These are phyloP conservation scores for Naso thynnoides DNA, from an alignment of 2,797 vertebrate species.

Conservation along the genomic window DNA sequence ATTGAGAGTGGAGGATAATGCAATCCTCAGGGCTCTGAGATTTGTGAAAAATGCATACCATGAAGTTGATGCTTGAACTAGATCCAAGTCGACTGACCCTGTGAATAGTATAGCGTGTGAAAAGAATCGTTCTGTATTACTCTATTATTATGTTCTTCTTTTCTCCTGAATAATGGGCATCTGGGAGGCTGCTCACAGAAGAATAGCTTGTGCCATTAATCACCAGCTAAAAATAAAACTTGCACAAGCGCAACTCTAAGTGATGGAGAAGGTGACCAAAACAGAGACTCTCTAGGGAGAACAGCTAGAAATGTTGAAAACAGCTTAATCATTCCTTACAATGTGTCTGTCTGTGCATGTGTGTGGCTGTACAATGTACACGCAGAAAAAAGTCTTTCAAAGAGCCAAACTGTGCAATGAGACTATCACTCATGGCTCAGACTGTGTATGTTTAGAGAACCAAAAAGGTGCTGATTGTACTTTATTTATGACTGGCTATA, in stretches of 20 bases:
- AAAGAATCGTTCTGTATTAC: slow-evolving; percentile 10
- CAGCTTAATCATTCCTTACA: slow-evolving; percentile 51
- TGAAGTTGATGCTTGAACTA: slow-evolving; percentile 10
- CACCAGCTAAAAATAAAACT: slow-evolving; percentile 71
- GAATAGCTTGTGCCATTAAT: slow-evolving; percentile 57
- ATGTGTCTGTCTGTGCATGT: slow-evolving; percentile 16
- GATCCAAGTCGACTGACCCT: slow-evolving; percentile 7
- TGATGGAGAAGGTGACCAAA: slow-evolving; percentile 70
- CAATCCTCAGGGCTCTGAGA: slow-evolving; percentile 27
- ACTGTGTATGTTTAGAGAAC: slow-evolving; percentile 43
- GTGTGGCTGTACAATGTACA: neutral
- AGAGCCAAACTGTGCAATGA: slow-evolving; percentile 18
- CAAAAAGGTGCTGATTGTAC: slow-evolving; percentile 56
- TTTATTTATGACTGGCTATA: slow-evolving; percentile 61
- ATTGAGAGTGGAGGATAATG: slow-evolving; percentile 10
- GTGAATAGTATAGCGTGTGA: neutral
- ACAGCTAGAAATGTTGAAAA: slow-evolving; percentile 49
- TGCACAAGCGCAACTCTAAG: slow-evolving; percentile 24
- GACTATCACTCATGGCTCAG: slow-evolving; percentile 33
- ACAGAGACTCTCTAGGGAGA: slow-evolving; percentile 51
- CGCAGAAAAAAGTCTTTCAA: slow-evolving; percentile 34
- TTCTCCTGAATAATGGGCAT: slow-evolving; percentile 39
- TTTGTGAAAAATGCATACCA: slow-evolving; percentile 32
- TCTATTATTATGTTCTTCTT: slow-evolving; percentile 39
- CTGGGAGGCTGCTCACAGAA: slow-evolving; percentile 29